A percentile compares a stretch with the other conserved stretches of the same genome.
These are phyloP conservation scores for Euplagia quadripunctaria DNA, from an alignment of 2,888 invertebrate species.

Conservation along the genomic window DNA sequence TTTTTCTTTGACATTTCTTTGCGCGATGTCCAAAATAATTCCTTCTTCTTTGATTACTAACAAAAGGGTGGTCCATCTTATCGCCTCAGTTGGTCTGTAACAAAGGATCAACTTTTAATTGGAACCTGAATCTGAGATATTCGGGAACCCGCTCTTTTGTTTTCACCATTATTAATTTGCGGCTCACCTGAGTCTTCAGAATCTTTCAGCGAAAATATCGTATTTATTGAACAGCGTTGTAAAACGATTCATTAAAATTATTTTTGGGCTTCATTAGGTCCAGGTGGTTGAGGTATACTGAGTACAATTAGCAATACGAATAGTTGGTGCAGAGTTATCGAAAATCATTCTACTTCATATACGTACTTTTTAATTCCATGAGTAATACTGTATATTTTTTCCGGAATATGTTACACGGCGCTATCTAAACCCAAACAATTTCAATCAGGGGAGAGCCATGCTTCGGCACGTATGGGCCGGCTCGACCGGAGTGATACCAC, in stretches of 20 bases:
- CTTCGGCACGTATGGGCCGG: too few species aligned
- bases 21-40: slow-evolving; percentile 20
- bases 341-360: too few species aligned
- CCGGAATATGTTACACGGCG: too few species aligned
- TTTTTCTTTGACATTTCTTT: slow-evolving; percentile 11
- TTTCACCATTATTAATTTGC: slow-evolving; percentile 59
- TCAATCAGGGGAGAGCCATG: too few species aligned
- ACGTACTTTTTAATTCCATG: too few species aligned
- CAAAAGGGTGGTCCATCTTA: slow-evolving; percentile 49
- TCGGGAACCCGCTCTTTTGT: slow-evolving; percentile 56
- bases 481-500: too few species aligned
- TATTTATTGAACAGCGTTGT: slow-evolving; percentile 43
- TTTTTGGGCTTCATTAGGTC: not conserved
- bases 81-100: slow-evolving; percentile 56
- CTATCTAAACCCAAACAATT: too few species aligned
- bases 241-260: slow-evolving; percentile 31
- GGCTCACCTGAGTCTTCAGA: slow-evolving; percentile 58
- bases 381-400: too few species aligned
- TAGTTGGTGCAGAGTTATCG: not conserved
- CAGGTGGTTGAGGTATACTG: not conserved
- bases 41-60: slow-evolving; percentile 23
- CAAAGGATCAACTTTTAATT: slow-evolving; percentile 67
- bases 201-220: slow-evolving; percentile 42
- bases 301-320: not conserved
- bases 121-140: slow-evolving; percentile 63